phyloP scores from a whole-genome alignment of 2,797 vertebrate genomes.

The Lates japonicus region DNA sequence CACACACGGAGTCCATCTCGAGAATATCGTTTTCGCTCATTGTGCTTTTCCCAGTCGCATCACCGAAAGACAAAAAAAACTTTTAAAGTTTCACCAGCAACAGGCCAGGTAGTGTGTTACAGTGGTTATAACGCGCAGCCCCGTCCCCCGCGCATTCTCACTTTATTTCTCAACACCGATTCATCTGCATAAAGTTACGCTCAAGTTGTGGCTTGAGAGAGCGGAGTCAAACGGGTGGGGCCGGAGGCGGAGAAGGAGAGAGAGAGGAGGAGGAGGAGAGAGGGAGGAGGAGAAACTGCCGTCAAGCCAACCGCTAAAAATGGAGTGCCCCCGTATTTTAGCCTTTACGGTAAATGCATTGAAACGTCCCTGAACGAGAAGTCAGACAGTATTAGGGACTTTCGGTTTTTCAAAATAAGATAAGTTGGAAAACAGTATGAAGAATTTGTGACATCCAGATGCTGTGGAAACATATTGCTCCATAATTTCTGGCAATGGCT shows the following conservation, averaged over 20 bases:
- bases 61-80: background rate
- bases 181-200: background rate
- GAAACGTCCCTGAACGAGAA: no score
- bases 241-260: conserved; percentile 22
- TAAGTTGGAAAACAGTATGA: no score
- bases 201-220: conserved; percentile 67
- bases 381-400: no score
- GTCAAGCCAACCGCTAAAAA: no score
- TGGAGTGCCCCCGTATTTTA: no score
- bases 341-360: no score
- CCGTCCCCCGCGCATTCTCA: conserved; percentile 1
- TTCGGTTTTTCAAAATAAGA: no score
- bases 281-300: no score
- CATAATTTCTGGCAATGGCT: no score
- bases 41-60: conserved; percentile 16
- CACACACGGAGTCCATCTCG: conserved; percentile 78
- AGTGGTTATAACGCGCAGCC: background rate
- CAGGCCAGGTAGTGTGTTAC: background rate
- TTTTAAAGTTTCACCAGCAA: background rate
- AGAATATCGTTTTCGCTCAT: conserved; percentile 72
- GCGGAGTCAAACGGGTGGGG: conserved; percentile 59
- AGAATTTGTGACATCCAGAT: no score
- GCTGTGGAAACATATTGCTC: no score
- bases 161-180: conserved; percentile 24
- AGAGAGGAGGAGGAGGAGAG: background rate